phyloP scores from a whole-genome alignment of 2,113 vertebrate species.

The Aspiorhynchus laticeps region DNA sequence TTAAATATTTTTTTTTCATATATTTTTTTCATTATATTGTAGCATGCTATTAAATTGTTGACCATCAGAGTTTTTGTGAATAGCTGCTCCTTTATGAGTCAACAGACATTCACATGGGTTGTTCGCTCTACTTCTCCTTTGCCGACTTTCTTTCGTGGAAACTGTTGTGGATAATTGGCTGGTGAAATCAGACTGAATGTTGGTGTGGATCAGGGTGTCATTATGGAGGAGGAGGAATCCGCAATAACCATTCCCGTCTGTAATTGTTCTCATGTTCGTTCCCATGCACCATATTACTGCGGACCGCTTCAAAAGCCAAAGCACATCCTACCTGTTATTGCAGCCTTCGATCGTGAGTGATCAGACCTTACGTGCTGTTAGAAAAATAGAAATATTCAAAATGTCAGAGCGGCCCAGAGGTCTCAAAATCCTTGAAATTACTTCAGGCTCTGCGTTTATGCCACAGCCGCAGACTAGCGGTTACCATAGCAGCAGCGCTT shows the following conservation, averaged over 20 bases:
- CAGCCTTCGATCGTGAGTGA: neutral
- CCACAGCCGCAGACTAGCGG: constrained; percentile 3
- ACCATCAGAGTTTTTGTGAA: neutral
- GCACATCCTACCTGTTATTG: neutral
- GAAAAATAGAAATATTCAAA: constrained; percentile 14
- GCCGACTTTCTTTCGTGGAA: neutral
- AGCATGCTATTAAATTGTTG: neutral
- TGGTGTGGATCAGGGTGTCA: constrained; percentile 27
- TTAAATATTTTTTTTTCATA: too few species aligned
- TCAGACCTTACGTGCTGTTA: neutral
- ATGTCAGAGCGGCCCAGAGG: constrained; percentile 20
- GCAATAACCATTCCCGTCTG: neutral
- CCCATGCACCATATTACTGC: neutral
- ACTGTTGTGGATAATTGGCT: neutral
- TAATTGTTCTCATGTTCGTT: neutral
- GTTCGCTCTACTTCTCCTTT: neutral
- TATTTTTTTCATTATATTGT: neutral
- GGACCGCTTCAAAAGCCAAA: constrained; percentile 13
- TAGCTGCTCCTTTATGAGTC: neutral
- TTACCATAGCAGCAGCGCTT: constrained; percentile 50
- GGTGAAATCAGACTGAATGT: constrained; percentile 24
- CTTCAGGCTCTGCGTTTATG: constrained; percentile 6
- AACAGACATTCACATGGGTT: neutral
- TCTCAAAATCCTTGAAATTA: constrained; percentile 12
- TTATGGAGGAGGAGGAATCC: constrained; percentile 19